Percentiles rank a stretch among this genome's conserved stretches.
These are phyloP conservation scores for Leuciscus idus DNA, from an alignment of 2,113 vertebrate genomes.

Conservation along the genomic window DNA sequence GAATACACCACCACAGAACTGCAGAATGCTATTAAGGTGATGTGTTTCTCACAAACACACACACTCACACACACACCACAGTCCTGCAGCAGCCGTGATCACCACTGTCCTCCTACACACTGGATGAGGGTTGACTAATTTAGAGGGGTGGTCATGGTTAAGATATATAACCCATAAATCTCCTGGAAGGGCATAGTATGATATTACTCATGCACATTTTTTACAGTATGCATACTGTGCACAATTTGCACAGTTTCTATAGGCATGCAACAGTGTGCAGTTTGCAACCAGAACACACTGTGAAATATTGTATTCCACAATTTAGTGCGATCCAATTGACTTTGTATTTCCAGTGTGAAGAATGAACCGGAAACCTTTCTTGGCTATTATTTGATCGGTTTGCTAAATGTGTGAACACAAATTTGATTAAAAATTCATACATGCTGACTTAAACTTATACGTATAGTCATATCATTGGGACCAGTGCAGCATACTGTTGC, in stretches of 20 bases:
- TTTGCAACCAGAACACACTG: not conserved
- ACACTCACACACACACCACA: slow-evolving; percentile 36
- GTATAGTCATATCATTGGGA: no score
- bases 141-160: slow-evolving; percentile 23
- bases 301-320: not conserved
- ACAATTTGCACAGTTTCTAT: not conserved
- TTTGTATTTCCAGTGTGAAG: not conserved
- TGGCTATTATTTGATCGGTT: not conserved
- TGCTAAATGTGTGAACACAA: not conserved
- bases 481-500: no score
- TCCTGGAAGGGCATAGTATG: not conserved
- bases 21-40: slow-evolving; percentile 27
- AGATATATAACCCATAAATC: slow-evolving; percentile 52
- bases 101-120: slow-evolving; percentile 42
- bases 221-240: not conserved
- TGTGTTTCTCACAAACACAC: slow-evolving; percentile 28
- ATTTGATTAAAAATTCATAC: not conserved
- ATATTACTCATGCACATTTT: not conserved
- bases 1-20: slow-evolving; percentile 32
- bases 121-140: slow-evolving; percentile 43
- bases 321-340: not conserved
- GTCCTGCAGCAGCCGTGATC: slow-evolving; percentile 33
- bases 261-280: not conserved
- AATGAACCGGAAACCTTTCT: no score
- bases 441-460: no score